Base-by-base conservation (phyloP, 30 jellyfish, hydroid and myxozoan genomes). In the Aurelia sp. region DNA sequence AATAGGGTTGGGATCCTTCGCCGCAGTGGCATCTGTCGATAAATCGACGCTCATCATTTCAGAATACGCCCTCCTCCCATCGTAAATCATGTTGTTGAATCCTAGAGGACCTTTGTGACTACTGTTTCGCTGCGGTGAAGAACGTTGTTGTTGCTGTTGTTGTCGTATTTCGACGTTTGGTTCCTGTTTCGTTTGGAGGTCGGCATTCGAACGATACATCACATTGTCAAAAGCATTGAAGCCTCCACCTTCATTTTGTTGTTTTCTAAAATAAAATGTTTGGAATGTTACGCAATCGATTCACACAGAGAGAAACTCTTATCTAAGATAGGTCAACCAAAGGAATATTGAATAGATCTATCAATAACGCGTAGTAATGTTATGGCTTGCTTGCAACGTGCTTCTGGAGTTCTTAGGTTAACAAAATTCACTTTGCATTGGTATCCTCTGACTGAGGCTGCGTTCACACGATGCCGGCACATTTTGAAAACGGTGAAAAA, bases 221-320 rank as follows among this genome's bases (percentile, higher is more conserved):
- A 66, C 89, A 47, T 78, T 78, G 72, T 78, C 89, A 30, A 78
- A 78, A n/a, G 66, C 65, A 50, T 69, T 65, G 62, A 68, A 81
- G n/a, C 71, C 65, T 17, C 23, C 41, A 12, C 16, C 10, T 44
- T 21, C 84, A 3, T 48, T 40, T 17, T 30, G 27, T 20, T 44
- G 33, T 21, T 37, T 21, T 18, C 41, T 37, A 52, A 7, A 44
- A 64, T 5, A 64, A 64, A 21, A 16, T 17, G 35, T 10, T 5
- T 17, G 7, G 55, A 44, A 6, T 44, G 10, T 44, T 44, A 44
- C 55, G 1, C 15, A 44, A 1, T 1, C 7, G 15, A 7, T 44
- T 44, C 55, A 44, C 55, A 44, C 15, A 0, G 55, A 4, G 15
- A 44, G 55, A 44, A 10, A 44, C 55, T 5, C 10, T 10, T 7